Conservation (phyloP, 2,888 invertebrate genomes). For the Drosophila rubida region DNA sequence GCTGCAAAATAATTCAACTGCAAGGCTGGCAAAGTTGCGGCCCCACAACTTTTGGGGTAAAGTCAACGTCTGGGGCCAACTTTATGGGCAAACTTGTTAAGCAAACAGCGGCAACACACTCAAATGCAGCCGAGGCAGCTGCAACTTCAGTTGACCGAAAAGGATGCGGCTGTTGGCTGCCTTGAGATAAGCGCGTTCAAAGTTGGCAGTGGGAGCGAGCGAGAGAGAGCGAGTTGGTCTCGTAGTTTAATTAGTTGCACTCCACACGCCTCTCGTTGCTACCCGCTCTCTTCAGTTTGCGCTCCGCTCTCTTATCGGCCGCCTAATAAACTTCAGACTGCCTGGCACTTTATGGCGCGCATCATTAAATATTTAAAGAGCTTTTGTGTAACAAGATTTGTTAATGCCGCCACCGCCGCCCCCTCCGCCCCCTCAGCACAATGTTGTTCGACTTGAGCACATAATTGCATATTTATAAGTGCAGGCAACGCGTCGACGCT, state of each 20-base stretch:
- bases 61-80: slow-evolving; percentile 34
- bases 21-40: background rate
- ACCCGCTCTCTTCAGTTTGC: background rate
- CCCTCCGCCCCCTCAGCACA: slow-evolving; percentile 45
- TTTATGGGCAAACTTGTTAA: slow-evolving; percentile 73
- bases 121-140: slow-evolving; percentile 17
- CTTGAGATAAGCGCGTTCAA: slow-evolving; percentile 70
- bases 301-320: slow-evolving; percentile 33
- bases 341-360: slow-evolving; percentile 64
- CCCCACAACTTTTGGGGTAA: slow-evolving; percentile 15
- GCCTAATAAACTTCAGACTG: slow-evolving; percentile 66
- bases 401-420: slow-evolving; percentile 39
- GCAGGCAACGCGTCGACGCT: slow-evolving; percentile 40
- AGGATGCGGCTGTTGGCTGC: slow-evolving; percentile 16
- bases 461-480: slow-evolving; percentile 79
- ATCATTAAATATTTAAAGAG: slow-evolving; percentile 77
- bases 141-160: background rate
- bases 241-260: slow-evolving; percentile 72
- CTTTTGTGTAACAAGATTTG: slow-evolving; percentile 74
- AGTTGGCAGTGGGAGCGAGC: slow-evolving; percentile 36
- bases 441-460: slow-evolving; percentile 62
- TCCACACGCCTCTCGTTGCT: slow-evolving; percentile 30
- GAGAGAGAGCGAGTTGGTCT: slow-evolving; percentile 4
- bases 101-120: slow-evolving; percentile 62
- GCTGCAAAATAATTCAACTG: background rate